Evolutionary conservation across 2,888 invertebrate genomes (phyloP).

Genomic region (Keiferia lycopersicella): DNA sequence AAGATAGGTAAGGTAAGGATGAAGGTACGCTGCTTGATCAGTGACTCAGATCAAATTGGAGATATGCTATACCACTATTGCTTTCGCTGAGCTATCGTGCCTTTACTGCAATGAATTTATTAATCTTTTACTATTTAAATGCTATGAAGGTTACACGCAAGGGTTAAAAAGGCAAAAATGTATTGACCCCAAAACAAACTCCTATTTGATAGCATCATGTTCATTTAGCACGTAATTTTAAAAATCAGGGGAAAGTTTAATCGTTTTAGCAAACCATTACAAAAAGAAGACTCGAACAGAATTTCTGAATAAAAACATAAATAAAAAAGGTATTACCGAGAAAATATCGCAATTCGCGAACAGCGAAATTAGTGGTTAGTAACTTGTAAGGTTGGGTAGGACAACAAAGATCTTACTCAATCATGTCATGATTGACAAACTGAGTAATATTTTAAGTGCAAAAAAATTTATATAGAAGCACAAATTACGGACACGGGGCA

Average conservation of each 20-base stretch:
- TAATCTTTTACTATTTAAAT: neutral
- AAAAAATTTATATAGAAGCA: neutral
- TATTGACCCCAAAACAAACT: neutral
- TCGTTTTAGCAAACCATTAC: conserved; percentile 39
- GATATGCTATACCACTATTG: too few relatives aligned
- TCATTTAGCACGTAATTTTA: conserved; percentile 1
- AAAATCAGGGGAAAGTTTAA: conserved; percentile 30
- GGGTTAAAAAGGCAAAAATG: neutral
- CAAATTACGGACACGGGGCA: too few relatives aligned
- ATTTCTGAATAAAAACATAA: neutral
- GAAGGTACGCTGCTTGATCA: too few relatives aligned
- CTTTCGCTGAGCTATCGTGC: too few relatives aligned
- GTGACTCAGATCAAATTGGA: too few relatives aligned
- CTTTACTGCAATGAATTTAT: too few relatives aligned
- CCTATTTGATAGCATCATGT: neutral
- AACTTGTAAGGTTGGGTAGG: too few relatives aligned
- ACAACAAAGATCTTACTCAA: too few relatives aligned
- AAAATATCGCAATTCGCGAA: neutral
- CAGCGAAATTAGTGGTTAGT: too few relatives aligned
- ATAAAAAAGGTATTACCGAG: neutral
- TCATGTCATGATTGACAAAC: neutral
- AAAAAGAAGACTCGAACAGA: conserved; percentile 33
- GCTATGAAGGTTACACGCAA: neutral
- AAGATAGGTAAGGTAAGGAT: too few relatives aligned
- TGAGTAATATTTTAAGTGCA: neutral